Base-by-base conservation (phyloP, 2,113 vertebrate genomes). In the Grammomys dolichurus region DNA sequence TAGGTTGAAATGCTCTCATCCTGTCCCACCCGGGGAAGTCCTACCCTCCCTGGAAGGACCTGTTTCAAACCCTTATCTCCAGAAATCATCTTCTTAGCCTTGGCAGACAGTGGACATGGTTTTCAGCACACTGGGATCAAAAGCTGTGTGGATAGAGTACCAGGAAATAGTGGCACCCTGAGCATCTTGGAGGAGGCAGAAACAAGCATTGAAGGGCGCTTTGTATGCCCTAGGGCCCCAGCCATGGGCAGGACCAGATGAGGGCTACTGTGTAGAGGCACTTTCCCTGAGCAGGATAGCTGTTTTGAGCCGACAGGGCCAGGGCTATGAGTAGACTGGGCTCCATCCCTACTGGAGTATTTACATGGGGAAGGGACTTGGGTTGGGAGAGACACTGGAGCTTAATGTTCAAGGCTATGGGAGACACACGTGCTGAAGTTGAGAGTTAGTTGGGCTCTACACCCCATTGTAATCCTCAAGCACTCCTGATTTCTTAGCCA, bases 151-250 rank as follows among this genome's bases (percentile, higher is more conserved):
- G 5, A 40, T 56, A 90, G 87, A 63, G 26, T 75, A 28, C 17
- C 9, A 56, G 43, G 11, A 36, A 90, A 40, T 17, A 20, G 28
- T n/a, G 20, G 56, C 1, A 11, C 28, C 46, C 63, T 17, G 28
- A 76, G 19, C 12, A 72, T 51, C 22, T 69, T 2, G 0, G 9
- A 80, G 14, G 92, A 87, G 28, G 20, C 3, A 0, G 54, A 60
- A 58, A 63, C n/a, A 40, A 63, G 60, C 28, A 31, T 43, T 70
- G 12, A 8, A 43, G 63, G 33, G 22, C 1, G 1, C 22, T 6
- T 48, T 36, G 8, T 33, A 7, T 9, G 19, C 0, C 0, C 5
- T 6, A 14, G 36, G n/a, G 14, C 26, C 48, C 33, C 3, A 12
- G 31, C 5, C 31, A 16, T 16, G 0, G 11, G 7, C 8, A 48